A percentile compares a stretch with the other conserved stretches of the same genome.
Conservation (phyloP, 2,797 vertebrate species). For the Danionella dracula region DNA sequence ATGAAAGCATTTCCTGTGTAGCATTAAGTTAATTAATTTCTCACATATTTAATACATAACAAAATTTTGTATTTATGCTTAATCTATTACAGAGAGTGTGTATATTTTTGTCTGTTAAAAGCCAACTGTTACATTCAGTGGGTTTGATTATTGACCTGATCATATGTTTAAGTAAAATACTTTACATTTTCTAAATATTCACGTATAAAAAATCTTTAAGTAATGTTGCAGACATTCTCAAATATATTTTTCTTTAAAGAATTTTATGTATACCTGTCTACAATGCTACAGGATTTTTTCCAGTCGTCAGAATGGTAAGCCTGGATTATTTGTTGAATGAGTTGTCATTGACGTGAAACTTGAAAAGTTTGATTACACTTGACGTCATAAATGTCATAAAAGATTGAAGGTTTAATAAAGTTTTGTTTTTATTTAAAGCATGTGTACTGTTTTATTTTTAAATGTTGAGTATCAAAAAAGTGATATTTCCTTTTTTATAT, state of each 20-base stretch:
- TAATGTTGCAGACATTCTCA: too few relatives aligned
- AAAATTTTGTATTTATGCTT: slow-evolving; percentile 10
- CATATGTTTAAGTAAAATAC: background rate
- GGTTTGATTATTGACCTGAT: slow-evolving; percentile 3
- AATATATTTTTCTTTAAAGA: too few relatives aligned
- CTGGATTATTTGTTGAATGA: too few relatives aligned
- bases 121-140: background rate
- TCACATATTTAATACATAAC: background rate
- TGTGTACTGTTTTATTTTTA: too few relatives aligned
- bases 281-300: background rate
- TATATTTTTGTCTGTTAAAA: background rate
- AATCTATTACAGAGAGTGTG: background rate
- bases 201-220: background rate
- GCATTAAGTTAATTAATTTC: background rate
- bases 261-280: too few relatives aligned
- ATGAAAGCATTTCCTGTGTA: background rate
- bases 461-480: too few relatives aligned
- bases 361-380: background rate
- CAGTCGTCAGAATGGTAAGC: too few relatives aligned
- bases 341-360: background rate
- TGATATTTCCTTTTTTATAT: too few relatives aligned
- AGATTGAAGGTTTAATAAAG: background rate
- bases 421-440: too few relatives aligned
- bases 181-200: background rate
- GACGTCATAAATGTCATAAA: background rate